Conservation (phyloP, 2,797 vertebrate genomes). For the Dendrocincla tyrannina region DNA sequence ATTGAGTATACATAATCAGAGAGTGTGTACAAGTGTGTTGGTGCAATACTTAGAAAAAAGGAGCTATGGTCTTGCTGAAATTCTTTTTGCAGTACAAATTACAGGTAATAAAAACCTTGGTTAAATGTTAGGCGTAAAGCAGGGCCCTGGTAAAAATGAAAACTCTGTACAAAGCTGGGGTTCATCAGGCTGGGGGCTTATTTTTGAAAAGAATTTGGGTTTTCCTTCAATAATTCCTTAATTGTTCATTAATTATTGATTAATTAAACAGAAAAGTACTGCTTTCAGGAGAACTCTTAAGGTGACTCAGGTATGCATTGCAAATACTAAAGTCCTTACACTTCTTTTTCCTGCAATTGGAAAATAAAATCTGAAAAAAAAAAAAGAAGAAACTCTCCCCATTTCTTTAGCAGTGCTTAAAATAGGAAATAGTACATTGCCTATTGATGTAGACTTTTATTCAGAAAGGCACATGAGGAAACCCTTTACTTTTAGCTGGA, state of each 20-base stretch:
- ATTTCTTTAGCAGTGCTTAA: neutral
- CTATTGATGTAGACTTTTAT: neutral
- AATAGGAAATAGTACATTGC: neutral
- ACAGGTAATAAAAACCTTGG: neutral
- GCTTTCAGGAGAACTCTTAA: neutral
- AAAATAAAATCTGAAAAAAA: neutral
- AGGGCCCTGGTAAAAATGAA: neutral
- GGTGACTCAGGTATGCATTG: accelerated
- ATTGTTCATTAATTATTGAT: neutral
- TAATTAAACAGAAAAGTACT: neutral
- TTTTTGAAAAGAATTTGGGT: accelerated
- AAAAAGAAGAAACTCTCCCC: accelerated
- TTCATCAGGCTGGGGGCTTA: neutral
- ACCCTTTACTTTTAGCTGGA: neutral
- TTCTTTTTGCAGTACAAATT: neutral
- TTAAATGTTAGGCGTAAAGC: neutral
- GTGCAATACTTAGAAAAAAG: neutral
- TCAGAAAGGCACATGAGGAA: neutral
- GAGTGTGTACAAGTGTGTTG: neutral
- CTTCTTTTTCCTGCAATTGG: neutral
- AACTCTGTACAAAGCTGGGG: neutral
- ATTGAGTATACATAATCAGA: neutral
- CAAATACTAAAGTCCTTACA: neutral
- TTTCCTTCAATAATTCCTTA: neutral
- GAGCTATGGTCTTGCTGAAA: neutral